Evolutionary conservation across 2,113 vertebrate genomes (phyloP).

Genomic region (Clarias magur): DNA sequence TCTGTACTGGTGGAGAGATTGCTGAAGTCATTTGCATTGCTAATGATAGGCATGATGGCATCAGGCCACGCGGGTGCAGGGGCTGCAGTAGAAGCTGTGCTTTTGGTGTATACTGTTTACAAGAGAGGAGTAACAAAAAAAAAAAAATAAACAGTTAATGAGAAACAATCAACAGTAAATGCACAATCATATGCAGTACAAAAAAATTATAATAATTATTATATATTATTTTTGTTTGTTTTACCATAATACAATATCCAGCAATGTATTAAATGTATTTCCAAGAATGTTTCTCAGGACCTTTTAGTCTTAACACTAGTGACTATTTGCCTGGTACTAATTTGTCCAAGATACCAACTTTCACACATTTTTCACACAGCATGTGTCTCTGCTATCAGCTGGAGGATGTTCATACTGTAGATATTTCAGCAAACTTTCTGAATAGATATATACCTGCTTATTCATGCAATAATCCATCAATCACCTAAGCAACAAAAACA

Average conservation of each 20-base stretch:
- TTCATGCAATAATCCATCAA: neutral
- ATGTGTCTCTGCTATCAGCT: too few relatives aligned
- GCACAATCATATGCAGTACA: neutral
- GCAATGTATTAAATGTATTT: neutral
- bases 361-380: neutral
- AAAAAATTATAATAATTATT: too few relatives aligned
- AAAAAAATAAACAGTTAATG: neutral
- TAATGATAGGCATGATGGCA: conserved; percentile 82
- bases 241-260: too few relatives aligned
- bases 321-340: too few relatives aligned
- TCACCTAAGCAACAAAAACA: too few relatives aligned
- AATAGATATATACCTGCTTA: neutral
- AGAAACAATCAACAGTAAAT: neutral
- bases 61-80: neutral
- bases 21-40: conserved; percentile 80
- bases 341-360: neutral
- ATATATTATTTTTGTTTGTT: too few relatives aligned
- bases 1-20: conserved; percentile 77
- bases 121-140: neutral
- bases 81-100: neutral
- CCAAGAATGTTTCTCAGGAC: too few relatives aligned
- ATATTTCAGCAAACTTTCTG: too few relatives aligned
- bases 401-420: too few relatives aligned
- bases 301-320: too few relatives aligned
- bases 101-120: neutral